Evolutionary conservation across 2,888 invertebrate genomes (phyloP).

Genomic region (Nematopogon swammerdamellus): DNA sequence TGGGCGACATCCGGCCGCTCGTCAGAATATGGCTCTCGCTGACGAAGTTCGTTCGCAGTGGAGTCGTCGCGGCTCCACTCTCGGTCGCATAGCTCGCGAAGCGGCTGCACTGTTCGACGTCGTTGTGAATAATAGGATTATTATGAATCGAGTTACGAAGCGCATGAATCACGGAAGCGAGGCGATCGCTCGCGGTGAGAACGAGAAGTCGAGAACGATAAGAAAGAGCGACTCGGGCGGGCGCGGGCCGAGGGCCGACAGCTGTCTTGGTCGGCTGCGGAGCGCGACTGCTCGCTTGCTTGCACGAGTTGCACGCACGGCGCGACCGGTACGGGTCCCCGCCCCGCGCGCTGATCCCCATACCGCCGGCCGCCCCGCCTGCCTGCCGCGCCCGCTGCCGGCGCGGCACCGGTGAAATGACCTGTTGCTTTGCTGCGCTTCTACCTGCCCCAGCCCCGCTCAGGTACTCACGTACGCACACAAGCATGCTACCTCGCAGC

Average conservation of each 20-base stretch:
- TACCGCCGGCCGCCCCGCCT: slow-evolving; percentile 9
- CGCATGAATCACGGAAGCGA: neutral
- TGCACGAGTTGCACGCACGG: slow-evolving; percentile 19
- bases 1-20: slow-evolving; percentile 42
- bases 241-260: neutral
- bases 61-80: neutral
- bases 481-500: slow-evolving; percentile 25
- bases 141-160: neutral
- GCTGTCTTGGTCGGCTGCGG: slow-evolving; percentile 34
- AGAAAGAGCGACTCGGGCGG: slow-evolving; percentile 5
- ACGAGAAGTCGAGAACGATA: neutral
- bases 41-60: neutral
- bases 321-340: slow-evolving; percentile 5
- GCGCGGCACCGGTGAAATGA: slow-evolving; percentile 40
- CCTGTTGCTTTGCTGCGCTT: slow-evolving; percentile 33
- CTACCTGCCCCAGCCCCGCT: slow-evolving; percentile 37
- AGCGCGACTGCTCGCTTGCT: slow-evolving; percentile 31
- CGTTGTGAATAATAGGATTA: neutral
- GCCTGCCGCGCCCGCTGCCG: slow-evolving; percentile 18
- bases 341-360: neutral
- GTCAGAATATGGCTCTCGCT: neutral
- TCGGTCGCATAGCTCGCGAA: neutral
- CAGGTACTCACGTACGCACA: slow-evolving; percentile 35
- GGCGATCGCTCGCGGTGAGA: neutral
- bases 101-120: neutral